Base-by-base conservation (phyloP, 1,140 invertebrate genomes). In the Campodea augens region DNA sequence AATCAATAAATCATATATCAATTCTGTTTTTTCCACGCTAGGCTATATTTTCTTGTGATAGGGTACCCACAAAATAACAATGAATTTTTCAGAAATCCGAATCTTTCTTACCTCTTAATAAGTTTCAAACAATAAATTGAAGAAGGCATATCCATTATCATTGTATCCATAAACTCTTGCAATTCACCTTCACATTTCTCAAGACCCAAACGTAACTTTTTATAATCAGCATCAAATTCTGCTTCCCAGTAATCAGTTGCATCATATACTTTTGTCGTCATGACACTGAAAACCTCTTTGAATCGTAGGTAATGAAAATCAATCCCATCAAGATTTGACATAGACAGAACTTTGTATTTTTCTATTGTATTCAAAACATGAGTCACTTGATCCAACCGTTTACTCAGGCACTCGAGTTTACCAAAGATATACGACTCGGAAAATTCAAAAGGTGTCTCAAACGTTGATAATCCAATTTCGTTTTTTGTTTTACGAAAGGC, bases 351-450 rank as follows among this genome's bases (percentile, higher is more conserved):
- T 4, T 74, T 74, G 52, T 87, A 85, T 38, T 70, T 74, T 3
- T 78, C 69, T 40, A 80, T 75, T 1, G 70, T 78, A 59, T 83
- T 67, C 44, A 86, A 71, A 48, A 88, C 71, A 32, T 15, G 15
- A 49, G 50, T 59, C 55, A 75, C 76, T 64, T 78, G 81, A 55
- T 74, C 67, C 41, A 88, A 58, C 42, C 85, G 68, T 43, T 68
- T 71, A 29, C 75, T 74, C 55, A 89, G 89, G 1, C 76, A 77
- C 57, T 85, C 75, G 55, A 87, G 81, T 59, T 86, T 84, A 43
- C 81, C 83, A 62, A 91, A 88, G 50, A 89, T 81, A 55, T 80
- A 83, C 68, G 84, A 84, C 57, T 82, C 78, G 0, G 84, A 89
- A 55, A 84, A 76, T 57, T 82, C 74, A 56, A 88, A 83, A 1